Base-by-base conservation (phyloP, 2,113 vertebrate genomes). In the Larimichthys polyactis region DNA sequence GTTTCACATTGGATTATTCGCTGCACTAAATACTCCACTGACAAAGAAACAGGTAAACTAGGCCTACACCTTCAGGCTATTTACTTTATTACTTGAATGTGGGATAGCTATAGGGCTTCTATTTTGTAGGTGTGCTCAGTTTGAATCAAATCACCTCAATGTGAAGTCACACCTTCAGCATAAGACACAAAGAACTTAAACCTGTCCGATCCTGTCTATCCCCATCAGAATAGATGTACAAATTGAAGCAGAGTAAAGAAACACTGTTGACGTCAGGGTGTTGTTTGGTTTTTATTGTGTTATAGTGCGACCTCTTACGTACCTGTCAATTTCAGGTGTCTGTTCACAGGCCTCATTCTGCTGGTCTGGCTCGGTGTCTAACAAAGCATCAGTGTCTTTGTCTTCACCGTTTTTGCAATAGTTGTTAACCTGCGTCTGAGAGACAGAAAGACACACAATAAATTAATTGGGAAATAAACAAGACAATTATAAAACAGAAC, bases 341-440 rank as follows among this genome's bases (percentile, higher is more conserved):
- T 71, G 60, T 0, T 71, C 92, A 92, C 93, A 92, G 11, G 94
- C 94, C 27, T 94, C 94, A 71, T 96, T 93, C 70, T 94, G 95
- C 74, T 87, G 80, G 48, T 95, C 95, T 0, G 92, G 87, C 78
- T 97, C 96, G 15, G 48, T 93, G 14, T 86, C 94, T 71, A 96
- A 95, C 0, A 97, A 94, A 3, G 93, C 93, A 73, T 96, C 96
- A 0, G 94, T 96, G 91, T 97, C 96, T 94, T 94, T 95, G 4
- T 94, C 90, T 22, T 91, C 94, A 14, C 19, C 71, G 4, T 90
- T 71, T 84, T 87, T 82, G 73, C 94, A 92, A 75, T 95, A 96
- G 52, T 94, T 95, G 87, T 94, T 95, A 73, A 96, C 90, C 81
- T 96, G 96, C n/a, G 94, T 93, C 97, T 97, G 92, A 69, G 43